These are phyloP conservation scores for Drosophila pegasa DNA, from an alignment of 2,888 invertebrate species.

Conservation along the genomic window DNA sequence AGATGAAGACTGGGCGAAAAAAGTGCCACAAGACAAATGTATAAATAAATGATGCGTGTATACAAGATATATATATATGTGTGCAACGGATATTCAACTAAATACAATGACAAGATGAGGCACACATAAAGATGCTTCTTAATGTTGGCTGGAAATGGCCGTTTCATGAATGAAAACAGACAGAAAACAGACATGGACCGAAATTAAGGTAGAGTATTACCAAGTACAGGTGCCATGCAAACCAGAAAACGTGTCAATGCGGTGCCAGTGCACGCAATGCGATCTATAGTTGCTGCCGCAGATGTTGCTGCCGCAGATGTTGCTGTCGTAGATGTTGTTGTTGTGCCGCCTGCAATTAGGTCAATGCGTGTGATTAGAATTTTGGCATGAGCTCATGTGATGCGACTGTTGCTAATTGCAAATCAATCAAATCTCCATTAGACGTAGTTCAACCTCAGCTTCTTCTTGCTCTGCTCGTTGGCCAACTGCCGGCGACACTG, in stretches of 20 bases:
- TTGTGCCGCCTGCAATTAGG: slow-evolving; percentile 64
- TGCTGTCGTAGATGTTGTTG: slow-evolving; percentile 14
- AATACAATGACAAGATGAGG: slow-evolving; percentile 47
- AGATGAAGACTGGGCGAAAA: slow-evolving; percentile 31
- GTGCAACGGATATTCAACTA: slow-evolving; percentile 44
- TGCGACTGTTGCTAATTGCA: slow-evolving; percentile 62
- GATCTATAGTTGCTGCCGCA: slow-evolving; percentile 31
- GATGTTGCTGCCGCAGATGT: slow-evolving; percentile 13
- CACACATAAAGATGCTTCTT: slow-evolving; percentile 34
- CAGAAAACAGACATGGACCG: slow-evolving; percentile 4
- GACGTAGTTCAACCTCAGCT: slow-evolving; percentile 9
- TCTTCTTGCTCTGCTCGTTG: slow-evolving; percentile 2
- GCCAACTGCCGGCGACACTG: slow-evolving; percentile 9
- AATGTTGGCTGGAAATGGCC: slow-evolving; percentile 31
- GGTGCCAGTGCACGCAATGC: slow-evolving; percentile 71
- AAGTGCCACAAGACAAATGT: slow-evolving; percentile 38
- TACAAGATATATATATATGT: slow-evolving; percentile 20
- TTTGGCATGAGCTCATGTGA: slow-evolving; percentile 59
- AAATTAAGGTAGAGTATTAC: slow-evolving; percentile 69
- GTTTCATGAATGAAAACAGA: slow-evolving; percentile 49
- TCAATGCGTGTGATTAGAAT: slow-evolving; percentile 49
- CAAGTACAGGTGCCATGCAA: slow-evolving; percentile 85
- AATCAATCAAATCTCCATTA: slow-evolving; percentile 73
- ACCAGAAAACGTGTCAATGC: slow-evolving; percentile 83
- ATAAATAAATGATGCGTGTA: slow-evolving; percentile 43